Base-by-base conservation (phyloP, 2,113 vertebrate genomes). In the Pipra filicauda region DNA sequence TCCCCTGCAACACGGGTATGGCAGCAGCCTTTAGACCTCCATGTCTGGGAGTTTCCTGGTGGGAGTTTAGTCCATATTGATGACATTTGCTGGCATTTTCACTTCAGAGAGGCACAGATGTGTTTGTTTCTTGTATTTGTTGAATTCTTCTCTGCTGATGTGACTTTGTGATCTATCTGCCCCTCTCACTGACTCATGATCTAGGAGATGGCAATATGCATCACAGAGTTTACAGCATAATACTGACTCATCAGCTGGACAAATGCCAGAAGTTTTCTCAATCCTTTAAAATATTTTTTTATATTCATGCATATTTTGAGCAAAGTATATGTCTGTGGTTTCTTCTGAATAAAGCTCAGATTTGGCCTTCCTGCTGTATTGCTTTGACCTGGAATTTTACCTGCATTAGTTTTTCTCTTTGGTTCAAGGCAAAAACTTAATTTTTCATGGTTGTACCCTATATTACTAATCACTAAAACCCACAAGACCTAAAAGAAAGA, bases 111-210 rank as follows among this genome's bases (percentile, higher is more conserved):
- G 17, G 5, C 33, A 39, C 23, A 84, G 84, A 64, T 78, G 43
- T 77, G 55, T 67, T 86, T 85, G 21, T 44, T 80, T 52, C 27
- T 69, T 62, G 8, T 41, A 8, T 67, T 82, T 57, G n/a, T 57
- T 85, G 39, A 75, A 70, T 89, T 90, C 30, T 93, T 76, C 48
- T 52, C 35, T 90, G 55, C 46, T 85, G 67, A 69, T 92, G 75
- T 55, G 54, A 55, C 35, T 86, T 58, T 74, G 69, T 59, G 59
- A 39, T 96, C 78, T 58, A 11, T 61, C 44, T 44, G 16, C 61
- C n/a, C 21, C 66, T 71, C 55, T 74, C 39, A 33, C 59, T 94
- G 87, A 95, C 61, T 89, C 91, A 94, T 3, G 1, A 27, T 13
- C 67, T 54, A 70, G 37, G 15, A 92, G 46, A 94, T 85, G 91